Percentiles rank a stretch among this genome's conserved stretches.
phyloP scores from a whole-genome alignment of 2,888 invertebrate species.

The Colostygia pectinataria region DNA sequence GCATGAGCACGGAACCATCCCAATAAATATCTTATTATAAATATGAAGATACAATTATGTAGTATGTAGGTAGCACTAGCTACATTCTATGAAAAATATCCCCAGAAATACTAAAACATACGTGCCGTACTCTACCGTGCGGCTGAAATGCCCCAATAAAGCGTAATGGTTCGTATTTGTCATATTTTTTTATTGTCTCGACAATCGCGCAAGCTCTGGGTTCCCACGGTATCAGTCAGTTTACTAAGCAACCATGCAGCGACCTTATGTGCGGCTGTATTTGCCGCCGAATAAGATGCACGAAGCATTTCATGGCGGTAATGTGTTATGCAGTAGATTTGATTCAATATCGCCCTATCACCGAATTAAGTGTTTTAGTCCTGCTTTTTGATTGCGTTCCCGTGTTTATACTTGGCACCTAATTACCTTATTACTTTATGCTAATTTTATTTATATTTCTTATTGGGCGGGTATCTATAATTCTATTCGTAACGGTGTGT shows the following conservation, averaged over 20 bases:
- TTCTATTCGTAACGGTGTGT: too few species aligned
- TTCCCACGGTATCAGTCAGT: constrained; percentile 40
- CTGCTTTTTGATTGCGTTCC: too few species aligned
- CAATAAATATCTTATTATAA: too few species aligned
- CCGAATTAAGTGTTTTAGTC: not conserved
- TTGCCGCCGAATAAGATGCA: constrained; percentile 67
- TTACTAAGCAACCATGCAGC: constrained; percentile 60
- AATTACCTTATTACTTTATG: too few species aligned
- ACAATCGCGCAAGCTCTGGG: constrained; percentile 60
- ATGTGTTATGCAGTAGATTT: constrained; percentile 28
- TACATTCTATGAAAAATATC: constrained; percentile 3
- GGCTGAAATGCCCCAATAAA: constrained; percentile 67
- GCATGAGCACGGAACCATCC: too few species aligned
- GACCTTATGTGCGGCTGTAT: constrained; percentile 64
- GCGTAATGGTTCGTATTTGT: constrained; percentile 65
- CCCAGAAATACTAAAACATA: not conserved
- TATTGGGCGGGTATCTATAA: too few species aligned
- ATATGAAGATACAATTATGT: too few species aligned
- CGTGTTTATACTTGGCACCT: too few species aligned
- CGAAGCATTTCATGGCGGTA: constrained; percentile 69
- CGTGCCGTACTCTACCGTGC: constrained; percentile 58
- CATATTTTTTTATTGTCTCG: constrained; percentile 74
- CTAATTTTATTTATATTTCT: too few species aligned
- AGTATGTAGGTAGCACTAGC: too few species aligned
- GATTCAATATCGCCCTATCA: not conserved